Base-by-base conservation (phyloP, 92 coral and sea anemone genomes). In the Umimayanthus chanpuru region DNA sequence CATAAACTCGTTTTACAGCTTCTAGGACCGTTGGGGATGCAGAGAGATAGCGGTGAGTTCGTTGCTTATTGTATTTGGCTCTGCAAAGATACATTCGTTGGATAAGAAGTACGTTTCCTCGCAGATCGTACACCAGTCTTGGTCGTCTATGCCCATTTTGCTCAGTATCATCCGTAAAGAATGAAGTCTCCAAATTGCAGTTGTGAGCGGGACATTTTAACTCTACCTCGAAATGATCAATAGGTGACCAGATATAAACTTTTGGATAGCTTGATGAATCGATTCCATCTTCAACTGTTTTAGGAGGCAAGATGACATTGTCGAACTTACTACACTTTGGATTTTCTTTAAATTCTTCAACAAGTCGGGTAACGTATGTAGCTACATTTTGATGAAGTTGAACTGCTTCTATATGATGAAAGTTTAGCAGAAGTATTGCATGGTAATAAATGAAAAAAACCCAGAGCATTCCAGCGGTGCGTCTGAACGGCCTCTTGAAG, bases 231-330 rank as follows among this genome's bases (percentile, higher is more conserved):
- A 40, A 82, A 65, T 89, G 94, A 5, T 28, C 76, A 41, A 89
- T 70, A 1, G 92, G 92, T 21, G 91, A 90, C 93, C 91, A 92
- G 43, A 92, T 79, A 25, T 87, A 90, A 28, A 92, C 40, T 40
- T 92, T 92, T 26, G 94, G 91, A 14, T 50, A 72, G 2, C 36
- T 32, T 32, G 36, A 32, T 32, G 2, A 32, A 32, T 32, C 36
- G 23, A 80, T 11, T 6, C 9, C 38, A 80, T 20, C 30, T 26
- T 43, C 66, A n/a, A 85, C 90, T 4, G 14, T 67, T n/a, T 66
- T 64, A 11, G 76, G 90, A 26, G 90, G 90, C 71, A n/a, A 26
- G 36, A 90, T 72, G 18, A 90, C 80, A 58, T 91, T 23, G 85
- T 87, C 93, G 49, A 73, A 91, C 8, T 78, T 2, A 9, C 58